A percentile compares a stretch with the other conserved stretches of the same genome.
Conservation (phyloP, 2,113 vertebrate genomes). For the Hydrolagus affinis region DNA sequence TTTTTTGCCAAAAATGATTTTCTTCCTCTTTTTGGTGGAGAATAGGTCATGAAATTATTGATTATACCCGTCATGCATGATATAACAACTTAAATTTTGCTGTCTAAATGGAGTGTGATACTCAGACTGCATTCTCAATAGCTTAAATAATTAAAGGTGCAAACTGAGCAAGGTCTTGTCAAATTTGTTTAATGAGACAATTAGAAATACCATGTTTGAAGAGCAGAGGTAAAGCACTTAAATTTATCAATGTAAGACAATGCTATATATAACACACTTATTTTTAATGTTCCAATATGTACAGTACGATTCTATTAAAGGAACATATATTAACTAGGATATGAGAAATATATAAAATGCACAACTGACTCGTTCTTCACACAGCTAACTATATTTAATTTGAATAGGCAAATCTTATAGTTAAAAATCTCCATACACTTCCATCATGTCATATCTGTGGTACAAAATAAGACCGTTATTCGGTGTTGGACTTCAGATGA, state of each 20-base stretch:
- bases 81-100: not conserved
- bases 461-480: not conserved
- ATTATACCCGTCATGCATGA: not conserved
- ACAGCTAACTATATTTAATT: constrained; percentile 16
- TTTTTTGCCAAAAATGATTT: not conserved
- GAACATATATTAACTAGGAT: not conserved
- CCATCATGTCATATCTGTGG: not conserved
- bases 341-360: not conserved
- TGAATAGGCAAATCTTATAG: not conserved
- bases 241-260: not conserved
- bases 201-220: not conserved
- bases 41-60: not conserved
- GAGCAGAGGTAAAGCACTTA: not conserved
- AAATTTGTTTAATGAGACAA: not conserved
- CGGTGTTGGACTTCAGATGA: not conserved
- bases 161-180: not conserved
- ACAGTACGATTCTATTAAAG: constrained; percentile 12
- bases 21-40: not conserved
- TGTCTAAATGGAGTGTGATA: not conserved
- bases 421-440: not conserved
- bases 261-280: not conserved
- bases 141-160: not conserved
- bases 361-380: not conserved
- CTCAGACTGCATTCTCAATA: not conserved
- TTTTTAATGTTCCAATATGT: not conserved